Percentiles rank a stretch among this genome's conserved stretches.
These are phyloP conservation scores for Myodes glareolus DNA, from an alignment of 2,113 vertebrate species.

Conservation along the genomic window DNA sequence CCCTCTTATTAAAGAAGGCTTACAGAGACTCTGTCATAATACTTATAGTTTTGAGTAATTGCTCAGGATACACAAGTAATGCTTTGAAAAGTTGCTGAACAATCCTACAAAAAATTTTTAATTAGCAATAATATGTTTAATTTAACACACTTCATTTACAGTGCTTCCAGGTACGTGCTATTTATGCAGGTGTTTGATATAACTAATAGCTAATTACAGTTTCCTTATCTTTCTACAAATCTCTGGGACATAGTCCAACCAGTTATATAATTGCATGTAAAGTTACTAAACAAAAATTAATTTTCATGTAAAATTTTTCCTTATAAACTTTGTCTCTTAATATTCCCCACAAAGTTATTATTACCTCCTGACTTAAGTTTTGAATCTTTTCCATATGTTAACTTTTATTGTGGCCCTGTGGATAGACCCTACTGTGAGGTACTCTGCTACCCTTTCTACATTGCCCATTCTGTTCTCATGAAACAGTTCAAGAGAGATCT, in stretches of 20 bases:
- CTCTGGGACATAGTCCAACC: not conserved
- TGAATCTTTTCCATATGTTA: not conserved
- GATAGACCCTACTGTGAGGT: no score
- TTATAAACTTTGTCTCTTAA: not conserved
- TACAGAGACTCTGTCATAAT: not conserved
- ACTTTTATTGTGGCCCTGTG: not conserved
- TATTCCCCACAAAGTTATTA: not conserved
- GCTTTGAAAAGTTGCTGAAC: not conserved
- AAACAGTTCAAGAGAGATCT: not conserved
- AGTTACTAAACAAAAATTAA: not conserved
- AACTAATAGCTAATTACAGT: not conserved
- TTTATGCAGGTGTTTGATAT: not conserved
- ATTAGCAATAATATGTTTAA: not conserved
- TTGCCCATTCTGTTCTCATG: not conserved
- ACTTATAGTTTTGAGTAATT: not conserved
- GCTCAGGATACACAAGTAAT: not conserved
- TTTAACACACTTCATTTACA: not conserved
- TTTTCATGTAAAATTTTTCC: not conserved
- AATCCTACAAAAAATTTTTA: not conserved
- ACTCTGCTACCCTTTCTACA: no score
- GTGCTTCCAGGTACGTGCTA: not conserved
- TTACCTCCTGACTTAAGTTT: not conserved
- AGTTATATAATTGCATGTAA: not conserved
- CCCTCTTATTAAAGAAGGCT: not conserved
- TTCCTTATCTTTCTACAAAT: not conserved